Evolutionary conservation across 2,797 vertebrate genomes (phyloP).

Genomic region (Phataginus tricuspis): DNA sequence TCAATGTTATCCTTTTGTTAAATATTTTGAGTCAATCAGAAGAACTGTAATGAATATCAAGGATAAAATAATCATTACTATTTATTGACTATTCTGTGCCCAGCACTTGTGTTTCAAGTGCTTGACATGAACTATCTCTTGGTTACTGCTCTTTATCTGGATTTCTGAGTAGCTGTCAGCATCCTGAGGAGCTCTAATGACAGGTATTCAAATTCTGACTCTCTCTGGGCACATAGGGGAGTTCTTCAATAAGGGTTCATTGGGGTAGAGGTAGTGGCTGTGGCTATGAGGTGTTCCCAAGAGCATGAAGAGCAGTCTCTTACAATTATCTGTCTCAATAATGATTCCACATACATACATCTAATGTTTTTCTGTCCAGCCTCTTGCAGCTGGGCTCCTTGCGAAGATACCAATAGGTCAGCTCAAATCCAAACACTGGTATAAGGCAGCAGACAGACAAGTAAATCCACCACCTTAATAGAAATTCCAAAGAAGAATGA

Average conservation of each 20-base stretch:
- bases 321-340: neutral
- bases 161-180: neutral
- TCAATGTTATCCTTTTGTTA: neutral
- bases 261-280: neutral
- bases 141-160: neutral
- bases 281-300: neutral
- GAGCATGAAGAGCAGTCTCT: neutral
- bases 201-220: neutral
- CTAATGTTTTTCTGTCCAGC: neutral
- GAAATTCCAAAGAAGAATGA: neutral
- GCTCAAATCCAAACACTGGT: neutral
- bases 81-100: neutral
- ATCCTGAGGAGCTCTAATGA: neutral
- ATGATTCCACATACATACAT: no score
- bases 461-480: neutral
- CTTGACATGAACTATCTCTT: neutral
- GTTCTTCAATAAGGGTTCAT: neutral
- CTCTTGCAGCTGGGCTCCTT: neutral
- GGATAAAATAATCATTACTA: neutral
- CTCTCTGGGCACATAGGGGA: neutral
- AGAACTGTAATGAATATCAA: neutral
- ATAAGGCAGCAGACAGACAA: neutral
- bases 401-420: neutral
- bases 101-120: neutral
- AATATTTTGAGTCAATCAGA: neutral